Evolutionary conservation across 2,888 invertebrate genomes (phyloP).

Genomic region (Dione juno): DNA sequence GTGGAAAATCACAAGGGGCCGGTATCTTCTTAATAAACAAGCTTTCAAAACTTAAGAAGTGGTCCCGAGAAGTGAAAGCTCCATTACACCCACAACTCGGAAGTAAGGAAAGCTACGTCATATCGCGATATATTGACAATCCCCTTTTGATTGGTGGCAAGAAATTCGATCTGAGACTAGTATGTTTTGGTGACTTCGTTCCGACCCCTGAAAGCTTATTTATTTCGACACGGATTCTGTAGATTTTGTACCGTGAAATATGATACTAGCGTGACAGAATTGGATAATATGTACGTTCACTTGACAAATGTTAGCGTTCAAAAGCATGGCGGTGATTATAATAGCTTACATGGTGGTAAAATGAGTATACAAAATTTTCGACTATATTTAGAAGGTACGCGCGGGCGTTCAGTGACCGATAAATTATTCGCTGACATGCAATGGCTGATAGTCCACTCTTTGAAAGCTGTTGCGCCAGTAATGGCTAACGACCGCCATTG

Average conservation of each 20-base stretch:
- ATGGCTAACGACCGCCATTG: constrained; percentile 97
- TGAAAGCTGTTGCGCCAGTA: constrained; percentile 96
- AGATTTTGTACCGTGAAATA: constrained; percentile 98
- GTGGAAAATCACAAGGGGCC: constrained; percentile 95
- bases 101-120: constrained; percentile 95
- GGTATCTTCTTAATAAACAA: constrained; percentile 98
- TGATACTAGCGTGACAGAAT: constrained; percentile 93
- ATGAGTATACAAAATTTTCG: constrained; percentile 96
- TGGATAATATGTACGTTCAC: constrained; percentile 97
- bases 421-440: constrained; percentile 94
- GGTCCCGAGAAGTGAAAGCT: constrained; percentile 87
- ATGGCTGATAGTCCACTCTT: constrained; percentile 95
- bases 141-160: constrained; percentile 98
- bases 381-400: constrained; percentile 94
- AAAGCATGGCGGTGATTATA: constrained; percentile 98
- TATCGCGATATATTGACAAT: constrained; percentile 97
- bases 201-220: constrained; percentile 95
- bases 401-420: constrained; percentile 94
- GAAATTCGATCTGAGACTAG: constrained; percentile 95
- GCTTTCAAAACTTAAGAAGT: constrained; percentile 95
- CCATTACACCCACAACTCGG: constrained; percentile 90
- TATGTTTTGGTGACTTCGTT: constrained; percentile 97
- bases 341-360: constrained; percentile 97
- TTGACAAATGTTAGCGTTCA: constrained; percentile 98
- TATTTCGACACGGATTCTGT: constrained; percentile 96